phyloP scores from a whole-genome alignment of 2,888 invertebrate species.

The Mythimna lalbum region DNA sequence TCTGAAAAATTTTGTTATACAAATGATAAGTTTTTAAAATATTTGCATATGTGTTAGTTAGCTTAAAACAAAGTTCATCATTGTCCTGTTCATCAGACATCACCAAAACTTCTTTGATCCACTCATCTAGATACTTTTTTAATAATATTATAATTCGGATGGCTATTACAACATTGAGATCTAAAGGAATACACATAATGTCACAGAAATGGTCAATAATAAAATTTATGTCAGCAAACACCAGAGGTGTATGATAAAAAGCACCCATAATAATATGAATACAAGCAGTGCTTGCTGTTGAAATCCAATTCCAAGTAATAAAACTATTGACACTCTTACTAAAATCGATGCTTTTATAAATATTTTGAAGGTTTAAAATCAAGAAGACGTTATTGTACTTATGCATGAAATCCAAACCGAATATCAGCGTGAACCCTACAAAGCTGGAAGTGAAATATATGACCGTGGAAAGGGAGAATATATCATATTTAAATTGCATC shows the following conservation, averaged over 20 bases:
- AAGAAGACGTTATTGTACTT: neutral
- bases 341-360: slow-evolving; percentile 13
- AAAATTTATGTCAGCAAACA: neutral
- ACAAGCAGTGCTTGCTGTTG: neutral
- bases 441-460: slow-evolving; percentile 1
- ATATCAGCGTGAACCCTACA: neutral
- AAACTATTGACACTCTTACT: neutral
- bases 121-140: slow-evolving; percentile 12
- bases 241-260: neutral
- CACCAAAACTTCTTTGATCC: slow-evolving; percentile 9
- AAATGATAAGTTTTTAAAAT: slow-evolving; percentile 20
- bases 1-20: slow-evolving; percentile 10
- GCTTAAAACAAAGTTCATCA: slow-evolving; percentile 7
- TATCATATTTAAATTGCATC: slow-evolving; percentile 15
- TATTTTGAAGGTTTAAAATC: slow-evolving; percentile 24
- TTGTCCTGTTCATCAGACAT: neutral
- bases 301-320: slow-evolving; percentile 20
- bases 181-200: slow-evolving; percentile 25
- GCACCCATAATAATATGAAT: neutral
- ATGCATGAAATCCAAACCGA: slow-evolving; percentile 15
- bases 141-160: slow-evolving; percentile 23
- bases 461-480: slow-evolving; percentile 1
- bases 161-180: slow-evolving; percentile 27
- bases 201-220: slow-evolving; percentile 11
- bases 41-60: slow-evolving; percentile 7